Evolutionary conservation across 2,888 invertebrate species (phyloP).

Genomic region (Acleris sparsana): DNA sequence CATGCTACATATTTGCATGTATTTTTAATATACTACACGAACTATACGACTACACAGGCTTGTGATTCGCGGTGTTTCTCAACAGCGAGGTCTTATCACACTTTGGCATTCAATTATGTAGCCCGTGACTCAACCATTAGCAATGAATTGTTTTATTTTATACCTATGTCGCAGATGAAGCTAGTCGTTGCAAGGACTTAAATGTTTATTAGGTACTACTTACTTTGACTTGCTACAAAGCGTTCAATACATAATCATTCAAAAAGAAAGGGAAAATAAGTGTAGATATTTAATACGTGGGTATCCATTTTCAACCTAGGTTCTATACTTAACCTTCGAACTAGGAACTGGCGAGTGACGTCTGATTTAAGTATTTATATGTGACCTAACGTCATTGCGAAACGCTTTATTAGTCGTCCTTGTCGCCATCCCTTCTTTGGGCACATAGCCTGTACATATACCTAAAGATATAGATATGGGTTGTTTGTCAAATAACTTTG

Average conservation of each 20-base stretch:
- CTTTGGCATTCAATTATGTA: constrained; percentile 24
- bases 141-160: constrained; percentile 26
- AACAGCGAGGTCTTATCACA: constrained; percentile 25
- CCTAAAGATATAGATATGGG: constrained; percentile 14
- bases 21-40: too few species aligned
- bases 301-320: too few species aligned
- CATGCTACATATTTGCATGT: neutral
- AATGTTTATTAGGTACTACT: neutral
- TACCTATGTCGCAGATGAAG: constrained; percentile 10
- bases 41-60: too few species aligned
- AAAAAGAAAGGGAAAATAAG: too few species aligned
- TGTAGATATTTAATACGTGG: too few species aligned
- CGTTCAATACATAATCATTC: too few species aligned
- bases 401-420: constrained; percentile 28
- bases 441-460: constrained; percentile 2
- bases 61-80: neutral
- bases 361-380: constrained; percentile 19
- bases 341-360: constrained; percentile 29
- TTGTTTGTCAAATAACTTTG: constrained; percentile 31
- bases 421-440: constrained; percentile 28
- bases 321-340: constrained; percentile 2
- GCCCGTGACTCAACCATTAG: constrained; percentile 30
- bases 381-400: constrained; percentile 27
- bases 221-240: too few species aligned
- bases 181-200: neutral